phyloP scores from a whole-genome alignment of 2,797 vertebrate species.

The Lutjanus argentimaculatus region DNA sequence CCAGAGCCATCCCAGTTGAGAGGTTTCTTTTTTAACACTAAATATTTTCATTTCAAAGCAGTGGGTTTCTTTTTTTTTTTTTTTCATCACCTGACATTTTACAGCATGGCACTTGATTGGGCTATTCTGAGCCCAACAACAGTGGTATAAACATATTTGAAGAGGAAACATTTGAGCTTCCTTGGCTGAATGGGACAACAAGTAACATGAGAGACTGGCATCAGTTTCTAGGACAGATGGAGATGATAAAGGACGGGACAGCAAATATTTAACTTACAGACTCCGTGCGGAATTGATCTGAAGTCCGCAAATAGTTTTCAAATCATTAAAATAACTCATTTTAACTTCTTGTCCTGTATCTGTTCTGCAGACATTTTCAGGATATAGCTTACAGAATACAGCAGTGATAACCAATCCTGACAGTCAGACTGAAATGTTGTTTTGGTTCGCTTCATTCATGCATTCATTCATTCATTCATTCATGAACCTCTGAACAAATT shows the following conservation, averaged over 20 bases:
- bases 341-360: not conserved
- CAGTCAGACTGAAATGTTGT: not conserved
- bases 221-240: conserved; percentile 69
- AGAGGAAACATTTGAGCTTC: conserved; percentile 43
- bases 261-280: conserved; percentile 30
- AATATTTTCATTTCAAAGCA: conserved; percentile 58
- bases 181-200: conserved; percentile 35
- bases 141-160: not conserved
- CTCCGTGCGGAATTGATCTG: conserved; percentile 9
- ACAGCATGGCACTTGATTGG: not conserved
- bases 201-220: conserved; percentile 62
- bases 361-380: conserved; percentile 8
- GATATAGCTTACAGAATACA: not conserved
- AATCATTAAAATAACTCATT: conserved; percentile 3
- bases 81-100: conserved; percentile 37
- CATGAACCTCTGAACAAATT: not conserved
- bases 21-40: conserved; percentile 41
- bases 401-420: not conserved
- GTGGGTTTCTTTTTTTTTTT: not conserved
- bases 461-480: not conserved
- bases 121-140: conserved; percentile 20
- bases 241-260: conserved; percentile 26
- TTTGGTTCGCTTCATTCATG: not conserved
- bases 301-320: conserved; percentile 9
- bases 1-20: conserved; percentile 54